phyloP scores from a whole-genome alignment of 30 jellyfish, hydroid and myxozoan species.

The Aurelia aurita complex sp. Pacific region DNA sequence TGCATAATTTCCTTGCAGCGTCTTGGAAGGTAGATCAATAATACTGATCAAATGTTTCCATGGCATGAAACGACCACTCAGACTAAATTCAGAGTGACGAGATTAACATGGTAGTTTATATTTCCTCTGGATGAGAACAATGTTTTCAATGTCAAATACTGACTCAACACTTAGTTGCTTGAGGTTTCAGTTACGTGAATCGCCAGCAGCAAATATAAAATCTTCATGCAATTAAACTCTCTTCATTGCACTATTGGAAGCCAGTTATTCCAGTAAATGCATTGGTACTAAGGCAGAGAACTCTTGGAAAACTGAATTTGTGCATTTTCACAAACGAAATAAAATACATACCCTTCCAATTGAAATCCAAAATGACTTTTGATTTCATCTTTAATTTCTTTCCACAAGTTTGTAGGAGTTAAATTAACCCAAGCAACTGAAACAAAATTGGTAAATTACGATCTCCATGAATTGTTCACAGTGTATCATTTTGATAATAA shows the following conservation, averaged over 20 bases:
- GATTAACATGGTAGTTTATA: not conserved
- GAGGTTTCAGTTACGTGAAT: too few relatives aligned
- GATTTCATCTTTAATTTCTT: conserved; percentile 64
- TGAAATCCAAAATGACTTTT: conserved; percentile 82
- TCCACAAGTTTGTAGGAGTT: conserved; percentile 89
- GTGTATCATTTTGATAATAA: too few relatives aligned
- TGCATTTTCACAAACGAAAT: not conserved
- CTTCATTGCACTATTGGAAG: not conserved
- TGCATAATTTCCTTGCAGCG: not conserved
- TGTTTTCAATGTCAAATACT: too few relatives aligned
- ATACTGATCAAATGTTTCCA: not conserved
- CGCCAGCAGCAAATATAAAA: too few relatives aligned
- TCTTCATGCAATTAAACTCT: not conserved
- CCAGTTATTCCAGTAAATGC: not conserved
- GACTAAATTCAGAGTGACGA: not conserved
- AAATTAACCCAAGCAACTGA: conserved; percentile 94
- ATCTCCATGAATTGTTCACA: too few relatives aligned
- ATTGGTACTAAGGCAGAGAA: not conserved
- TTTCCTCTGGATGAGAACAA: not conserved
- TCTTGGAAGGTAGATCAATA: not conserved
- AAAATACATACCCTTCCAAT: conserved; percentile 60
- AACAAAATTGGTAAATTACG: not conserved
- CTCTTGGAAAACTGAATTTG: not conserved
- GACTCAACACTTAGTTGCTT: too few relatives aligned
- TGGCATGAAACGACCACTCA: conserved; percentile 9